Percentiles rank a stretch among this genome's conserved stretches.
phyloP scores from a whole-genome alignment of 2,113 vertebrate genomes.

The Alethe diademata region DNA sequence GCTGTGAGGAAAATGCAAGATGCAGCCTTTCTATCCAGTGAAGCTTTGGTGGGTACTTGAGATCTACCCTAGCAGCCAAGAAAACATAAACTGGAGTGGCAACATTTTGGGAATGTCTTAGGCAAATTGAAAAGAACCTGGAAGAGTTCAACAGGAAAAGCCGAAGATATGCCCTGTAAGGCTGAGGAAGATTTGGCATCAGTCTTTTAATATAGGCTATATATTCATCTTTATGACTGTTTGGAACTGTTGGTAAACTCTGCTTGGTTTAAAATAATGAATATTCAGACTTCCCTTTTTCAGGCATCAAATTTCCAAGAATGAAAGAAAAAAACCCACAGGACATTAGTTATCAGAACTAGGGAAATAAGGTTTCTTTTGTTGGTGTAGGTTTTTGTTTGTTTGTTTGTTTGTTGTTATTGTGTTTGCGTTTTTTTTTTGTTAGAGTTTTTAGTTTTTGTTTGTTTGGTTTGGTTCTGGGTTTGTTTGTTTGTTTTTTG shows the following conservation, averaged over 20 bases:
- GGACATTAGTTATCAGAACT: background rate
- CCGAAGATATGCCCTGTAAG: background rate
- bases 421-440: background rate
- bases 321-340: background rate
- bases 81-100: background rate
- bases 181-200: background rate
- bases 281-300: background rate
- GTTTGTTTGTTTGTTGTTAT: background rate
- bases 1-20: background rate
- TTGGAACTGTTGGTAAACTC: background rate
- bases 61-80: background rate
- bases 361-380: background rate
- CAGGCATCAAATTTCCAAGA: background rate
- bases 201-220: background rate
- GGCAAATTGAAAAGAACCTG: background rate
- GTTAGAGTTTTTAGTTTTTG: no score
- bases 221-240: background rate
- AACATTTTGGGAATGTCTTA: background rate
- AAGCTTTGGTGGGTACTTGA: background rate
- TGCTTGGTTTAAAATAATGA: background rate
- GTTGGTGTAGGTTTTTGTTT: background rate
- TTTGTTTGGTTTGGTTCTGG: background rate
- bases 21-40: fast-evolving
- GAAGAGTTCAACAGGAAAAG: background rate
- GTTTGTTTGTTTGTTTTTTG: background rate